These are phyloP conservation scores for Alitta virens DNA, from an alignment of 2,888 invertebrate genomes.

Conservation along the genomic window DNA sequence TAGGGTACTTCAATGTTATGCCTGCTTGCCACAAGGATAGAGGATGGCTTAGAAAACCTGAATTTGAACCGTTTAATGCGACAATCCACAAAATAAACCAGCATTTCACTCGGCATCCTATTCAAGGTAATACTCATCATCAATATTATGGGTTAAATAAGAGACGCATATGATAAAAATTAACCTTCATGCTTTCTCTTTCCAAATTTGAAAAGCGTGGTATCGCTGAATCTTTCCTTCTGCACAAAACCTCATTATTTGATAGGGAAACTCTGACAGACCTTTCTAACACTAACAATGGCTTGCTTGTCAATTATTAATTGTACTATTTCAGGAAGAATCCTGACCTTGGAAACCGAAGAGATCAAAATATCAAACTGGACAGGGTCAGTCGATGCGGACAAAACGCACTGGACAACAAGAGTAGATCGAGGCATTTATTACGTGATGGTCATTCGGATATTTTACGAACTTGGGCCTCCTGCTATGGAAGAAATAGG, in stretches of 20 bases:
- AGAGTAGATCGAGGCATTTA: background rate
- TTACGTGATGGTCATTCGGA: conserved; percentile 1
- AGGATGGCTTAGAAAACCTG: conserved; percentile 12
- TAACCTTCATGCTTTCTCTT: no score
- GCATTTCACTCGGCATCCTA: conserved; percentile 11
- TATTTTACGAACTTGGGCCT: conserved; percentile 6
- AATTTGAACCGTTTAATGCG: conserved; percentile 18
- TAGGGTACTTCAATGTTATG: conserved; percentile 22
- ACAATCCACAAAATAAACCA: conserved; percentile 19
- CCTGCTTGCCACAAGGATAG: conserved; percentile 17
- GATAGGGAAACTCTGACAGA: no score
- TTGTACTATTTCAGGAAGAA: conserved; percentile 6
- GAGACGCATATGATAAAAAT: no score
- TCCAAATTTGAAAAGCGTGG: no score
- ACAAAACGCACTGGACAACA: conserved; percentile 2
- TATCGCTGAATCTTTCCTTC: no score
- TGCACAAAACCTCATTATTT: no score
- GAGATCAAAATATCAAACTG: conserved; percentile 8
- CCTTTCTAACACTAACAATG: no score
- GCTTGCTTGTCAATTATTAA: no score
- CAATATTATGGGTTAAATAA: no score
- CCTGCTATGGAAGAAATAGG: conserved; percentile 8
- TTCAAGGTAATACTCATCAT: no score
- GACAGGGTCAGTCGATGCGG: conserved; percentile 1
- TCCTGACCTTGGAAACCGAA: conserved; percentile 11